Conservation (phyloP, 2,888 invertebrate species). For the Drosophila villosipedis region DNA sequence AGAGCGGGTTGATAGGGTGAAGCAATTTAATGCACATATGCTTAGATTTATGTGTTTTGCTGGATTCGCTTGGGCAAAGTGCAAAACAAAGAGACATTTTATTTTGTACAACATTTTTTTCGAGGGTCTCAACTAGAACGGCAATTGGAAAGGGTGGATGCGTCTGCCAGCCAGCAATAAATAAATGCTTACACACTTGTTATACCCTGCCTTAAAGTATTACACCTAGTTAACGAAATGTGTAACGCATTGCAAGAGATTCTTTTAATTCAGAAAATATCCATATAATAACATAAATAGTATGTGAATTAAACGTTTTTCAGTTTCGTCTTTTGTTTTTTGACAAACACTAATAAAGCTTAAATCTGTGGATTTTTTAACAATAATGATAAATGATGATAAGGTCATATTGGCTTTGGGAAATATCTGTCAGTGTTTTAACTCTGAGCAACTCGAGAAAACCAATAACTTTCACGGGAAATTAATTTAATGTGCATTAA, state of each 20-base stretch:
- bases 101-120: slow-evolving; percentile 65
- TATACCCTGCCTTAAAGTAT: slow-evolving; percentile 15
- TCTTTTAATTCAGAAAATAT: background rate
- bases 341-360: background rate
- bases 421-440: background rate
- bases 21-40: slow-evolving; percentile 77
- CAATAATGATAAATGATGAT: background rate
- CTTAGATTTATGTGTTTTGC: slow-evolving; percentile 78
- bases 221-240: background rate
- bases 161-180: slow-evolving; percentile 59
- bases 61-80: slow-evolving; percentile 67
- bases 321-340: background rate
- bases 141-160: slow-evolving; percentile 14
- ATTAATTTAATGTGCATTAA: background rate
- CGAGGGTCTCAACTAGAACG: slow-evolving; percentile 17
- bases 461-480: background rate
- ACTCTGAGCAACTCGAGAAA: background rate
- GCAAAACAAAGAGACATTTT: slow-evolving; percentile 79
- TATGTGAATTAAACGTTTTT: background rate
- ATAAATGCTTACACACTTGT: slow-evolving; percentile 45
- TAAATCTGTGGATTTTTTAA: background rate
- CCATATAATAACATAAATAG: no score
- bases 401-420: background rate
- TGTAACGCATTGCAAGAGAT: background rate
- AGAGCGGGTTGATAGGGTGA: slow-evolving; percentile 7